phyloP scores from a whole-genome alignment of 2,113 vertebrate genomes.

The Corythaixoides concolor region DNA sequence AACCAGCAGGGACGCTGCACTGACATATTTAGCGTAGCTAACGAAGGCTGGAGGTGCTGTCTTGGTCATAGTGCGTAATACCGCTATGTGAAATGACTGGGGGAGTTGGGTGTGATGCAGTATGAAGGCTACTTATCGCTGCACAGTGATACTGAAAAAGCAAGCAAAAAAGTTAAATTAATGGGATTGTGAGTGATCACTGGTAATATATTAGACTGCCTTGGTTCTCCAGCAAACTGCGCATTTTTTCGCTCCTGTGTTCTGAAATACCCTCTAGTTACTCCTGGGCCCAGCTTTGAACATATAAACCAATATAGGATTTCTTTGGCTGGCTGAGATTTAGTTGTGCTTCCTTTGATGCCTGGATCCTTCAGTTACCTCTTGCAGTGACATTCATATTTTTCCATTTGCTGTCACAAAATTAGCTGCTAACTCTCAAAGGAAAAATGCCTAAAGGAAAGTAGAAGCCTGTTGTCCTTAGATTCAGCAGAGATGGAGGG shows the following conservation, averaged over 20 bases:
- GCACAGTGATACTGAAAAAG: background rate
- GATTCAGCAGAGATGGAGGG: background rate
- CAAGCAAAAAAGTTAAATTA: background rate
- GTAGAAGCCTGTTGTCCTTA: background rate
- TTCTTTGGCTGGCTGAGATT: background rate
- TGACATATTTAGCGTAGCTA: background rate
- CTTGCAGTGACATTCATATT: background rate
- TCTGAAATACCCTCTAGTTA: background rate
- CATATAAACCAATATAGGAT: background rate
- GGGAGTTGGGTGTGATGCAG: background rate
- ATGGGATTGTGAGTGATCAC: background rate
- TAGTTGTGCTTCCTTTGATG: background rate
- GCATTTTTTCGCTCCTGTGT: background rate
- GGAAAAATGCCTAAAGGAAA: background rate
- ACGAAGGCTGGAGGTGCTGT: background rate
- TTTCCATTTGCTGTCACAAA: background rate
- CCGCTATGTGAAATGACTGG: background rate
- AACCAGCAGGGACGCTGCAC: background rate
- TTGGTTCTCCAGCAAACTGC: background rate
- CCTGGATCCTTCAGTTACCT: background rate
- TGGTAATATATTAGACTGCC: background rate
- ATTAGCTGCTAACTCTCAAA: background rate
- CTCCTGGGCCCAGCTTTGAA: background rate
- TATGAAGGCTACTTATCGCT: background rate
- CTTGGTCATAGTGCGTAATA: background rate